A percentile compares a stretch with the other conserved stretches of the same genome.
Conservation (phyloP, 1,140 invertebrate genomes). For the Cardiocondyla obscurior region DNA sequence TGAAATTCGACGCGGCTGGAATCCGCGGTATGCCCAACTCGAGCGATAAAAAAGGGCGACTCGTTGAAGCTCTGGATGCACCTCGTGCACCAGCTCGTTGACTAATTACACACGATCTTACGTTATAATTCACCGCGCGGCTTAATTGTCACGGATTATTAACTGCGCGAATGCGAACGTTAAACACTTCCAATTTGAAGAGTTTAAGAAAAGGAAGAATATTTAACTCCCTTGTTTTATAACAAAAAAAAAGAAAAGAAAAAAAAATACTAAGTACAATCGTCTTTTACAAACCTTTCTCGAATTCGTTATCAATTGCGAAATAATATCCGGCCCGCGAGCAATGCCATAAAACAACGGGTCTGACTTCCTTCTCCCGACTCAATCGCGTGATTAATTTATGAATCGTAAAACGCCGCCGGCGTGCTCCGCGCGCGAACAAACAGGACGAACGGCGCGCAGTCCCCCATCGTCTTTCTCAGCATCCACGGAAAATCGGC, state of each 20-base stretch:
- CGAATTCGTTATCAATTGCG: neutral
- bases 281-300: neutral
- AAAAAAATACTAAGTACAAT: neutral
- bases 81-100: neutral
- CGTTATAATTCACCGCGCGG: conserved; percentile 1
- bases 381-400: neutral
- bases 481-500: conserved; percentile 62
- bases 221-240: neutral
- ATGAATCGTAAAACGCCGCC: conserved; percentile 23
- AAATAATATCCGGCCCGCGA: neutral
- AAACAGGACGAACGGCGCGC: neutral
- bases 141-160: conserved; percentile 12
- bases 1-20: conserved; percentile 69
- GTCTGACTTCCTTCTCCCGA: neutral
- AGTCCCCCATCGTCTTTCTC: conserved; percentile 22
- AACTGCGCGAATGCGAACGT: neutral
- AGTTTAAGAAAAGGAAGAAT: neutral
- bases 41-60: neutral
- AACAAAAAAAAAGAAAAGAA: no score
- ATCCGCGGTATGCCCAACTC: conserved; percentile 68
- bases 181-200: neutral
- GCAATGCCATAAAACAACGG: neutral
- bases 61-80: neutral
- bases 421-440: neutral
- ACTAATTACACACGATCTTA: conserved; percentile 28